Base-by-base conservation (phyloP, 2,888 invertebrate genomes). In the Orthosia cruda region DNA sequence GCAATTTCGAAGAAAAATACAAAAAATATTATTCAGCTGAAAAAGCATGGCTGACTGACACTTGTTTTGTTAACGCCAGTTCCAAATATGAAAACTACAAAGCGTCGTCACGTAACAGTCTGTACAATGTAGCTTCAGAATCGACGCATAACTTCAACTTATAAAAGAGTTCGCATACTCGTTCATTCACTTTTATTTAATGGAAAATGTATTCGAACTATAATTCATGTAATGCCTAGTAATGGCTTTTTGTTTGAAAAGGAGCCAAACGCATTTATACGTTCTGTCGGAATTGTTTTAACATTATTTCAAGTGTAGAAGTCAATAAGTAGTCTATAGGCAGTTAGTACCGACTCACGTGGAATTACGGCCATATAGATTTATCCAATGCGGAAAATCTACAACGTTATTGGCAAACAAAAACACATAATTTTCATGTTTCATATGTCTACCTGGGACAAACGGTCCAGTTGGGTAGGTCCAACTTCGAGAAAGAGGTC, bases 241-340 rank as follows among this genome's bases (percentile, higher is more conserved):
- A 85, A 88, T 86, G 81, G 80, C 52, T 79, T 86, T 81, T 70
- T 83, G 82, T 84, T 87, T 88, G 88, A 88, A 84, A 77, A 74
- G 49, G 65, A 82, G 88, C 87, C 88, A 88, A 87, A 71, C 69
- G 71, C 67, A 80, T 78, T 72, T 73, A 73, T 52, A 76, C 61
- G 26, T 76, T 61, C 67, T 65, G 81, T 87, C 77, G 67, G 80
- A 84, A 82, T 81, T 86, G 83, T 87, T 85, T 83, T 77, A 71
- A 72, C 62, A 71, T 52, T 81, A 79, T 80, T 75, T 73, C 64
- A 69, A 74, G 55, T 71, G 66, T 64, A 63, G 58, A 66, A 71
- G 57, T 83, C 65, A 71, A 78, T 81, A 78, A 54, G 26, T 58
- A 54, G 16, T 61, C 12, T 12, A 55, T 55, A 61, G 15, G 7